Evolutionary conservation across 2,113 vertebrate species (phyloP).

Genomic region (Xiphorhynchus elegans): DNA sequence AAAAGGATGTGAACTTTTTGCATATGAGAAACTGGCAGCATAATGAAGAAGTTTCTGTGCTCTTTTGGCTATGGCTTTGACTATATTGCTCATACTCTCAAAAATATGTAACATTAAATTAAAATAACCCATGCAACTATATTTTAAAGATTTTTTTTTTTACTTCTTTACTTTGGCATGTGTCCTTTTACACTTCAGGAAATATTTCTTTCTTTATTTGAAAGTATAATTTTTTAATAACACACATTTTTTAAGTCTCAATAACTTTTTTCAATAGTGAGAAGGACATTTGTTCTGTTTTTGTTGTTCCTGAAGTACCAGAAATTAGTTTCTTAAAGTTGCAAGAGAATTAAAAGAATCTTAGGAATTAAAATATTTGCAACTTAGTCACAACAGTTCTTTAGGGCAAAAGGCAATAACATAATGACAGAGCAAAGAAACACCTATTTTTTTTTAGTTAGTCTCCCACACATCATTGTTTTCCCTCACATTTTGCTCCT

Average conservation of each 20-base stretch:
- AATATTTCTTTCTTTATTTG: not conserved
- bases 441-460: not conserved
- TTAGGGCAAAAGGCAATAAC: not conserved
- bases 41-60: not conserved
- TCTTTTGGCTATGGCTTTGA: not conserved
- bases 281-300: not conserved
- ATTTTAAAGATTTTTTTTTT: not conserved
- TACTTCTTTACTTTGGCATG: not conserved
- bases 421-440: not conserved
- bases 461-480: not conserved
- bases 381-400: not conserved
- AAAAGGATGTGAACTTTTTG: not conserved
- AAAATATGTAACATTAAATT: not conserved
- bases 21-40: not conserved
- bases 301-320: not conserved
- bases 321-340: not conserved
- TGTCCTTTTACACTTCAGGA: not conserved
- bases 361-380: not conserved
- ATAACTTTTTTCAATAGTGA: not conserved
- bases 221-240: not conserved
- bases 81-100: not conserved
- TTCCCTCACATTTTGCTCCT: rapidly evolving
- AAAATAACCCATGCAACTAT: rapidly evolving
- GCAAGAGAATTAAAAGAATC: not conserved
- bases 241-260: not conserved